Evolutionary conservation across 2,888 invertebrate genomes (phyloP), one percentile per base, ranked within the genome.

Genomic region (Hypercompe scribonia): DNA sequence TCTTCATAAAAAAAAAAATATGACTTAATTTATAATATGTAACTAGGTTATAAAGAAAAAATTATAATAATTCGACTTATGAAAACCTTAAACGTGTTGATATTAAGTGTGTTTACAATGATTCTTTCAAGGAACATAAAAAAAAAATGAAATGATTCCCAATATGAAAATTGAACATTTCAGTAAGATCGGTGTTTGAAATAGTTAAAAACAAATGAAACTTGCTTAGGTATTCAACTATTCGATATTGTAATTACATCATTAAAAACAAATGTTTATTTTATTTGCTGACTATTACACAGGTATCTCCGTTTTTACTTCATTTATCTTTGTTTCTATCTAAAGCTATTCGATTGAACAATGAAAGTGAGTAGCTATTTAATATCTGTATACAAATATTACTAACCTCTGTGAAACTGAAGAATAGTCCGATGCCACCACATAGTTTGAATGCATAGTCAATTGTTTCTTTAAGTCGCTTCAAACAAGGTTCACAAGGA

Each of bases 381-480:
- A 42, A 66, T 31, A 33, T 21, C 2, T 36, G 31, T 13, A 21
- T 34, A 34, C 18, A 68, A 28, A 21, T 36, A 75, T 46, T 10
- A 71, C 94, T 96, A 96, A 99, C 99, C 98, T 99, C 99, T 67
- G 99, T 99, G 90, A 99, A 99, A 90, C 99, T 99, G 96, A 99
- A 99, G 96, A 99, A 99, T 39, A 99, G 96, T 73, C 99, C 99
- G 86, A 99, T 97, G 77, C 98, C 98, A 68, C 99, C 99, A 85
- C 98, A 98, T 31, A 98, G 96, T 90, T 98, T 98, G 89, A 99
- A 98, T 1, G 98, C 99, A 90, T 98, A 97, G 88, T 98, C 97
- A 85, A 99, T 98, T 42, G 97, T 97, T 81, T 96, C 97, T 90
- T 97, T 97, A 74, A 98, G 94, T 90, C 96, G 97, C 15, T 96